Evolutionary conservation across 2,888 invertebrate genomes (phyloP).

Genomic region (Lasioglossum oenotherae): DNA sequence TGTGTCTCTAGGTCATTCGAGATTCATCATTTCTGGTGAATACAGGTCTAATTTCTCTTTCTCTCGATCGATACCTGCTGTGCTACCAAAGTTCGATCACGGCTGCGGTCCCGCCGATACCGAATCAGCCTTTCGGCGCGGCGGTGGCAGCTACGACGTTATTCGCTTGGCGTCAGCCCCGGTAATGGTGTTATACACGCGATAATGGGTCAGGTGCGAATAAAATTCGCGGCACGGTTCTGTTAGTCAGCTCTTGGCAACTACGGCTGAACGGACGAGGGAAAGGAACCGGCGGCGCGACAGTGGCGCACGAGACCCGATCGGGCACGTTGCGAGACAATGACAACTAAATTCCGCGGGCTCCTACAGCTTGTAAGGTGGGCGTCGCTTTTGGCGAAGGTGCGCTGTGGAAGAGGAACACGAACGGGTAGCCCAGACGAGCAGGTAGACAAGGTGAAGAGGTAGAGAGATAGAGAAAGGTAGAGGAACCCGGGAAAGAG

Average conservation of each 20-base stretch:
- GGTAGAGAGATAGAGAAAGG: constrained; percentile 12
- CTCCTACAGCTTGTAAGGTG: constrained; percentile 64
- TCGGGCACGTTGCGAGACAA: constrained; percentile 81
- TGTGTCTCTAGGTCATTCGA: neutral
- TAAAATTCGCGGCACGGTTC: constrained; percentile 76
- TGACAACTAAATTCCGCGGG: constrained; percentile 80
- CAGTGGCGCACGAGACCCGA: constrained; percentile 71
- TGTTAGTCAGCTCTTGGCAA: constrained; percentile 82
- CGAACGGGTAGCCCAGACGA: constrained; percentile 40
- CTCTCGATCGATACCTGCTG: neutral
- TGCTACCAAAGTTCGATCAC: neutral
- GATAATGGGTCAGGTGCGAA: constrained; percentile 75
- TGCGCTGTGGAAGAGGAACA: constrained; percentile 40
- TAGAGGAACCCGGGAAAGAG: constrained; percentile 10
- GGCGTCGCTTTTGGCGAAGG: constrained; percentile 60
- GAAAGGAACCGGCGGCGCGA: constrained; percentile 25
- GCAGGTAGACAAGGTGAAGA: constrained; percentile 40
- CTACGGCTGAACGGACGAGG: constrained; percentile 62
- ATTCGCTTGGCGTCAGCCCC: constrained; percentile 3
- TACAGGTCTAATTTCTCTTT: neutral
- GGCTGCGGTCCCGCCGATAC: neutral
- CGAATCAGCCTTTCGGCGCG: neutral
- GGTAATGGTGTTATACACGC: constrained; percentile 40
- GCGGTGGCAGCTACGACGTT: neutral
- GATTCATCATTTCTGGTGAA: neutral